Evolutionary conservation across 2,797 vertebrate genomes (phyloP), one percentile per base, ranked within the genome.

Genomic region (Oreortyx pictus): DNA sequence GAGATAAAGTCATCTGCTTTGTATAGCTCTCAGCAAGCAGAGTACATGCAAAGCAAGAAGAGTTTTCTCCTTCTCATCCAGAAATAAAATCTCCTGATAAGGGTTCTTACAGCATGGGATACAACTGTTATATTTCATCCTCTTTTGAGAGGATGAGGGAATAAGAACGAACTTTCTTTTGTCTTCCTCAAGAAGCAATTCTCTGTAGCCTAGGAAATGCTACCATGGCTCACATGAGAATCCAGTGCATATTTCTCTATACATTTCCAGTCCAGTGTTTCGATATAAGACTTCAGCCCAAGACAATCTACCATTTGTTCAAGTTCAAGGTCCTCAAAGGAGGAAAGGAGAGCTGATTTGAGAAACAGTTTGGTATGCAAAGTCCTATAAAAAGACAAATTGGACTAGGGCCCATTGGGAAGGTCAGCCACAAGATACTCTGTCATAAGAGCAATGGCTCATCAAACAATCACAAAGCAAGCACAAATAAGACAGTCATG

Each of bases 61-160:
- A 67, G 10, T 59, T 60, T 74, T 74, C 71, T 70, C 54, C 64
- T 75, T 52, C 39, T 52, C 39, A 50, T 17, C 49, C n/a, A 33
- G 31, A 88, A 92, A 82, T 57, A 49, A 86, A 49, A 86, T 41
- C n/a, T 65, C 49, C 76, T 64, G 46, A 57, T 43, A 56, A 80
- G 80, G 13, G 3, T 29, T 52, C 50, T 52, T 52, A 14, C 39
- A 41, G 39, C 39, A 1, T 46, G 70, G 61, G 29, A 90, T 41
- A 87, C 0, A 2, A 3, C 41, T 15, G 14, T 12, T 77, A 23
- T 66, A 20, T 70, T 86, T 89, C 35, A 61, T 44, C 56, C 46
- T 68, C 29, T 49, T 39, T 67, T 9, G 66, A 78, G 19, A 68
- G 29, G 74, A 66, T 68, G 71, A 24, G 7, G 5, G 14, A 76